Evolutionary conservation across 1,140 invertebrate species (phyloP).

Genomic region (Tetragnatha versicolor): DNA sequence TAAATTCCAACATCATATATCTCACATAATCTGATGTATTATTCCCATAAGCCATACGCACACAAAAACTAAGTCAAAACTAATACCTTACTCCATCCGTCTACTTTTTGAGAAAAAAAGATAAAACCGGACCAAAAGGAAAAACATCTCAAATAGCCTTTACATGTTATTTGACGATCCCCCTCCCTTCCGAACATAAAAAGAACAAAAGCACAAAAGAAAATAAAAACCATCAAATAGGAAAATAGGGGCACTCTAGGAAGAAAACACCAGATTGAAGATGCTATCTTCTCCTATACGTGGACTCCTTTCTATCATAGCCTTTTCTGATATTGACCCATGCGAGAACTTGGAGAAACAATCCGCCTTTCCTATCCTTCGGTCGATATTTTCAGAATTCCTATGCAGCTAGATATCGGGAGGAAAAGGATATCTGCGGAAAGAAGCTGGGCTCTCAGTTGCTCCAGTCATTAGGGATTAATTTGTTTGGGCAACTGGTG

Average conservation of each 20-base stretch:
- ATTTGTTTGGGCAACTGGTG: neutral
- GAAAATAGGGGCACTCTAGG: neutral
- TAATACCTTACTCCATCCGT: no score
- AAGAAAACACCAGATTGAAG: neutral
- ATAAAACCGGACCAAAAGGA: no score
- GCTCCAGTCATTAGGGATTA: neutral
- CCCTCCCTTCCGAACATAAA: neutral
- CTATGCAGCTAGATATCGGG: neutral
- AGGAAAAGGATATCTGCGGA: neutral
- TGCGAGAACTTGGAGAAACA: neutral
- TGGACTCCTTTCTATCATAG: conserved; percentile 9
- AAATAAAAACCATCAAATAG: neutral
- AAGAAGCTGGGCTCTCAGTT: neutral
- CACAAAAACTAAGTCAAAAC: no score
- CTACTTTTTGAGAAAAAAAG: no score
- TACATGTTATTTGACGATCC: conserved; percentile 14
- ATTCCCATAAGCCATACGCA: no score
- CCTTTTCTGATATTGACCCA: conserved; percentile 31
- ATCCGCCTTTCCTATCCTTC: neutral
- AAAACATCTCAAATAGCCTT: neutral
- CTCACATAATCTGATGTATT: no score
- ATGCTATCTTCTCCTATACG: neutral
- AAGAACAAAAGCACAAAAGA: neutral
- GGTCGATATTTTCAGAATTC: conserved; percentile 37
- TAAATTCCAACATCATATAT: no score